These are phyloP conservation scores for Scelioninae gen. 2 DNA, from an alignment of 2,888 invertebrate species.

Conservation along the genomic window DNA sequence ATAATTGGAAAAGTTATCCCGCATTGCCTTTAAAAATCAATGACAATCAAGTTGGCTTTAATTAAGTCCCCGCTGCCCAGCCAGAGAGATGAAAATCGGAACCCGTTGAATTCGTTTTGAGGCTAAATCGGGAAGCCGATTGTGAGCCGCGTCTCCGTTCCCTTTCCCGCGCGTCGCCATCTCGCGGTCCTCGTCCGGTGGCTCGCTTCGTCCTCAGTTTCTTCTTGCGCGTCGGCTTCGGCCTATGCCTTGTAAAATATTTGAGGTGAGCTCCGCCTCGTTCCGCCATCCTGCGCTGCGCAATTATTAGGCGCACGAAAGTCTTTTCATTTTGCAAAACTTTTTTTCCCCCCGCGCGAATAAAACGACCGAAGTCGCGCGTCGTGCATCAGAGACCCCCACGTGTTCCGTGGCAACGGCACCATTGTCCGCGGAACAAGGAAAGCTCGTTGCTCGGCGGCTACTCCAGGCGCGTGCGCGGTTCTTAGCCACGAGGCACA, in stretches of 20 bases:
- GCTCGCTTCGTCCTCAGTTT: slow-evolving; percentile 41
- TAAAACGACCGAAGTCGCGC: slow-evolving; percentile 50
- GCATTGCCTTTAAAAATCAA: background rate
- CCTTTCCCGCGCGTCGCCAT: slow-evolving; percentile 35
- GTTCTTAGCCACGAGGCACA: slow-evolving; percentile 69
- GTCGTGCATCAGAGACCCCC: slow-evolving; percentile 58
- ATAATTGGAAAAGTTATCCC: background rate
- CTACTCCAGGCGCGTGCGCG: slow-evolving; percentile 69
- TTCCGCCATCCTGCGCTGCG: slow-evolving; percentile 71
- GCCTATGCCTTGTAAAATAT: slow-evolving; percentile 65
- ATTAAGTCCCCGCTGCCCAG: slow-evolving; percentile 68
- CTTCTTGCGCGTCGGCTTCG: slow-evolving; percentile 56
- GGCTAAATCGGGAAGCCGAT: slow-evolving; percentile 54
- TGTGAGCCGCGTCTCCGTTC: slow-evolving; percentile 53
- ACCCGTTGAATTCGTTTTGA: slow-evolving; percentile 41
- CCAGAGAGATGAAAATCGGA: slow-evolving; percentile 66
- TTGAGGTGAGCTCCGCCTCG: slow-evolving; percentile 70
- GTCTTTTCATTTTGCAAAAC: slow-evolving; percentile 52
- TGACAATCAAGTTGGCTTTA: slow-evolving; percentile 62
- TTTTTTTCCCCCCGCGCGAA: slow-evolving; percentile 40
- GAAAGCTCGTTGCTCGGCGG: slow-evolving; percentile 60
- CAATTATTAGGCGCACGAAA: slow-evolving; percentile 69
- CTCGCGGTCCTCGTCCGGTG: slow-evolving; percentile 36
- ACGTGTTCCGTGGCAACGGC: slow-evolving; percentile 57
- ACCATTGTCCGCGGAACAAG: slow-evolving; percentile 55